Evolutionary conservation across 2,113 vertebrate species (phyloP).

Genomic region (Hippocampus mohnikei): DNA sequence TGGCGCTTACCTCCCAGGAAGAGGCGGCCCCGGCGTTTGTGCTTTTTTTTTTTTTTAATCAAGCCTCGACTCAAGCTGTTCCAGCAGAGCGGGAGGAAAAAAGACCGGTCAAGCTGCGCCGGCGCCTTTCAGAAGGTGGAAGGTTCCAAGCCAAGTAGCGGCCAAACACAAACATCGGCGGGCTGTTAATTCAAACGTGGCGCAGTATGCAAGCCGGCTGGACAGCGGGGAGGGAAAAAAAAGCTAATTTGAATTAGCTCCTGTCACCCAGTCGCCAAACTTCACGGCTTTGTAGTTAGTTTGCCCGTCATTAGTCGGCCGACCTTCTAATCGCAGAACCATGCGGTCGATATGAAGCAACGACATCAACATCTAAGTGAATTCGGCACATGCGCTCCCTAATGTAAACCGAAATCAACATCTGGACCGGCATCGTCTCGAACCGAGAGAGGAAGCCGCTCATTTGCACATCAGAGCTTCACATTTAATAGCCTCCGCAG

Average conservation of each 20-base stretch:
- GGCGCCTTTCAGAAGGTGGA: conserved; percentile 57
- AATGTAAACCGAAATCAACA: conserved; percentile 63
- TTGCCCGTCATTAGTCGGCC: conserved; percentile 46
- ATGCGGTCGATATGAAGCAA: conserved; percentile 25
- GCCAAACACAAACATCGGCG: conserved; percentile 56
- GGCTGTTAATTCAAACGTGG: conserved; percentile 59
- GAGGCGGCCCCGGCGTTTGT: conserved; percentile 47
- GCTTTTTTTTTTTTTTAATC: conserved; percentile 65
- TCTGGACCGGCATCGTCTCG: conserved; percentile 36
- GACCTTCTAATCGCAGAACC: conserved; percentile 21
- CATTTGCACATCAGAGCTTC: conserved; percentile 77
- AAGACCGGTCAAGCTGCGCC: conserved; percentile 64
- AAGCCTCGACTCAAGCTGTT: conserved; percentile 69
- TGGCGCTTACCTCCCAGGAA: conserved; percentile 68
- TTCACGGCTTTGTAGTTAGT: conserved; percentile 38
- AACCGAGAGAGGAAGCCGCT: conserved; percentile 55
- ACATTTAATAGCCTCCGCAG: conserved; percentile 60
- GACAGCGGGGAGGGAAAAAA: conserved; percentile 30
- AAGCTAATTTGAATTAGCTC: conserved; percentile 38
- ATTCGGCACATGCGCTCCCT: conserved; percentile 40
- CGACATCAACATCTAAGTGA: conserved; percentile 38
- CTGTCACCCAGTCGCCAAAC: conserved; percentile 38
- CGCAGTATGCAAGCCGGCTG: conserved; percentile 40
- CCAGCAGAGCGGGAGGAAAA: conserved; percentile 44
- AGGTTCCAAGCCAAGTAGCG: conserved; percentile 58